Percentiles rank a stretch among this genome's conserved stretches.
Conservation (phyloP, 2,797 vertebrate genomes). For the Enteromius thamalakanensis region DNA sequence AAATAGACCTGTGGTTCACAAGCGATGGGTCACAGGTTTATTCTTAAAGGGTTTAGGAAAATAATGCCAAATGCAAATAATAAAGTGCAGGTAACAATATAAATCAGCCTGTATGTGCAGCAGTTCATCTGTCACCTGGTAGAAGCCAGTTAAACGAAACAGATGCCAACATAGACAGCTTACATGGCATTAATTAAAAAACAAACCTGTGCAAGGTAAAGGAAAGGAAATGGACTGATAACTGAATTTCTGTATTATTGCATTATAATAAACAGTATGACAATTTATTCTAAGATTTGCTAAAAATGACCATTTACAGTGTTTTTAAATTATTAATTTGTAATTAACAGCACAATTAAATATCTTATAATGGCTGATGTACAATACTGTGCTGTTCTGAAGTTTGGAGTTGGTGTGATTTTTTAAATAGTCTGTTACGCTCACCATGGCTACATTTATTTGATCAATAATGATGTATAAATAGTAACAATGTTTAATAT, state of each 20-base stretch:
- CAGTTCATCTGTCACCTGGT: neutral
- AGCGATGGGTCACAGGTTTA: neutral
- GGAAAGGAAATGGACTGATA: neutral
- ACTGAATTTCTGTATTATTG: neutral
- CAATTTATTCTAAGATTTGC: neutral
- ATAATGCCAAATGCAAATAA: neutral
- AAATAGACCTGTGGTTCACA: neutral
- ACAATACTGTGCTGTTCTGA: neutral
- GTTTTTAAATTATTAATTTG: neutral
- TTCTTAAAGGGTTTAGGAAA: constrained; percentile 14
- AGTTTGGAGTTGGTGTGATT: neutral
- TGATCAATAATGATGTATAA: neutral
- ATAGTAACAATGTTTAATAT: neutral
- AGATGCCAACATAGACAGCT: neutral
- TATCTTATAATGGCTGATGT: neutral
- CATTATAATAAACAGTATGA: neutral
- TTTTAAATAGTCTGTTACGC: neutral
- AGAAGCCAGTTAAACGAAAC: neutral
- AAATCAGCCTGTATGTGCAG: neutral
- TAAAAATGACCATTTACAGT: neutral
- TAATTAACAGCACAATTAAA: neutral
- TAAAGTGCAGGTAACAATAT: neutral
- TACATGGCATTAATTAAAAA: neutral
- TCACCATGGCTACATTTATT: neutral
- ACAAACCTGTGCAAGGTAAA: neutral